phyloP scores from a whole-genome alignment of 1,140 invertebrate genomes.

The Pectinophora gossypiella region DNA sequence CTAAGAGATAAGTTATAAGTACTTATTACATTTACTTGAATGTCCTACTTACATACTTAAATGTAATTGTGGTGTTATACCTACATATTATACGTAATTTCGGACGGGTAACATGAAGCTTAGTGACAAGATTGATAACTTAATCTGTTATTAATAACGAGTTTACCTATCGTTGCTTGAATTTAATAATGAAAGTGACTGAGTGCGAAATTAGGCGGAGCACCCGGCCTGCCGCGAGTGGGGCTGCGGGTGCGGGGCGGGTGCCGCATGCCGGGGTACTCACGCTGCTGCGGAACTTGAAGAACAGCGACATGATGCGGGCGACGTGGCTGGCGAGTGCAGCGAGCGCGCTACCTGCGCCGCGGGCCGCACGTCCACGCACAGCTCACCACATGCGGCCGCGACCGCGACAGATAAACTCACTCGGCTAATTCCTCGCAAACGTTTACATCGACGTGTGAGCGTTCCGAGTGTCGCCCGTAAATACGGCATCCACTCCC shows the following conservation, averaged over 20 bases:
- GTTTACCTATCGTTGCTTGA: too few species aligned
- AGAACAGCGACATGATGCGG: slow-evolving; percentile 42
- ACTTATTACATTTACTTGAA: too few species aligned
- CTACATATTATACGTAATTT: too few species aligned
- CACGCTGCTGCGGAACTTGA: slow-evolving; percentile 47
- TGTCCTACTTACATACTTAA: too few species aligned
- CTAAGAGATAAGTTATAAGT: too few species aligned
- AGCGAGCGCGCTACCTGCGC: slow-evolving; percentile 11
- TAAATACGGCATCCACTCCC: neutral
- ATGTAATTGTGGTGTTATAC: too few species aligned
- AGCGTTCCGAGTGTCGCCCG: slow-evolving; percentile 4
- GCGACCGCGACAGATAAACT: slow-evolving; percentile 32
- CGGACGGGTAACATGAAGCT: too few species aligned
- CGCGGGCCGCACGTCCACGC: too few species aligned
- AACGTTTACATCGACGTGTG: neutral
- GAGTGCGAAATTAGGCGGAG: neutral
- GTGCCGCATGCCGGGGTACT: slow-evolving; percentile 20
- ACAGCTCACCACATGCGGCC: slow-evolving; percentile 18
- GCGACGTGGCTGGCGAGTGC: slow-evolving; percentile 6
- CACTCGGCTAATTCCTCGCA: too few species aligned
- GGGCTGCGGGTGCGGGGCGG: neutral
- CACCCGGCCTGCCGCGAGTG: neutral
- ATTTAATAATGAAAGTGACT: too few species aligned
- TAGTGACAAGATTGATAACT: too few species aligned
- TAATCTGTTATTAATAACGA: too few species aligned